Base-by-base conservation (phyloP, 2,888 invertebrate genomes). In the Dynastes grantii region DNA sequence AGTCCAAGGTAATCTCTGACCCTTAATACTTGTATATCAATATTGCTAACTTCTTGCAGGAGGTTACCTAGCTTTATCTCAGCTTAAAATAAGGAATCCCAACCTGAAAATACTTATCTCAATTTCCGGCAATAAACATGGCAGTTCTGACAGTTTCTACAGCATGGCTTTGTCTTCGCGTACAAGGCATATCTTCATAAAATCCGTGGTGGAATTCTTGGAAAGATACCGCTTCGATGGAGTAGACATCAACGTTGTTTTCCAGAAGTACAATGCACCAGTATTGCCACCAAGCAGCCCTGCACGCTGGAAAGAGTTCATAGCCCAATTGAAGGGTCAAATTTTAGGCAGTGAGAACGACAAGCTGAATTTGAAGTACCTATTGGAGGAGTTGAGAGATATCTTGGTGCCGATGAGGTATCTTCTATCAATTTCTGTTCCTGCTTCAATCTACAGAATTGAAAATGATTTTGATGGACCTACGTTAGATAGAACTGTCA, bases 211-310 rank as follows among this genome's bases (percentile, higher is more conserved):
- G 0, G 88, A 89, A 63, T 94, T 95, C 84, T 86, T 95, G 70
- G 90, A 91, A 78, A 90, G 92, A 78, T 92, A 94, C 83, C 92
- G 92, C 78, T 96, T 97, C 84, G 96, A 97, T 86, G 97, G 97
- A 0, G 88, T 96, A 11, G 96, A 96, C 85, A 89, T 96, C 3
- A 94, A 96, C 84, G 96, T 94, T 94, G 92, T 94, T 81, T 94
- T 94, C 86, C 27, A 40, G 22, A 45, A 67, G 11, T 93, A 94
- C 83, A 92, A 90, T 13, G 89, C 89, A n/a, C 87, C 88, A 70
- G 90, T 90, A 79, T n/a, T 55, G 6, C 55, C n/a, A 55, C 29
- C 29, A 1, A n/a, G 13, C 13, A 16, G 5, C 22, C 22, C 11
- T 22, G 16, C 67, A 5, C 13, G 2, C 22, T 67, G 45, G 67